These are phyloP conservation scores for Machimus atricapillus DNA, from an alignment of 2,888 invertebrate genomes.

Conservation along the genomic window DNA sequence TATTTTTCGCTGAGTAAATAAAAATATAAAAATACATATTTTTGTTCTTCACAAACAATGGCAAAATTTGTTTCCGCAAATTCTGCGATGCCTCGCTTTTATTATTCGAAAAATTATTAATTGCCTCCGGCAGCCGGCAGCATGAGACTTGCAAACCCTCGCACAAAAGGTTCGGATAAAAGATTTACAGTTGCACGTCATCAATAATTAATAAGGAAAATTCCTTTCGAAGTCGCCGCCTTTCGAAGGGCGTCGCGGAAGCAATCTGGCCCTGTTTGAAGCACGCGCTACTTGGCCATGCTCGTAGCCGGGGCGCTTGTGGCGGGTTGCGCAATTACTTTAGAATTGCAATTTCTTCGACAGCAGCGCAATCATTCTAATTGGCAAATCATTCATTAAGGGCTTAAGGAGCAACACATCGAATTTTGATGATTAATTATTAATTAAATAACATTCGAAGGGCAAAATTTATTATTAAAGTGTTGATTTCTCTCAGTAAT, in stretches of 20 bases:
- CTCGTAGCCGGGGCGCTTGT: not conserved
- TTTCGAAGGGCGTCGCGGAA: not conserved
- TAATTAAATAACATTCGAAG: no score
- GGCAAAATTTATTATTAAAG: no score
- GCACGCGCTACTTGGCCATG: not conserved
- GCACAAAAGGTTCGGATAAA: not conserved
- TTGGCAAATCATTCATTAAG: not conserved
- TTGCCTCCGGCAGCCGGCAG: not conserved
- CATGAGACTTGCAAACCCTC: not conserved
- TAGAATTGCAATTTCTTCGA: not conserved
- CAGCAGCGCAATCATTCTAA: not conserved
- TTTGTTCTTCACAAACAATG: not conserved
- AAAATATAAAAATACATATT: not conserved
- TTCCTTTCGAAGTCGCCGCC: not conserved
- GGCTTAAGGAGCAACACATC: no score
- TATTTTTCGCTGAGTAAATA: no score
- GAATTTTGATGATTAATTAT: no score
- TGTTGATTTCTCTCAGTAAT: no score
- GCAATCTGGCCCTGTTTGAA: not conserved
- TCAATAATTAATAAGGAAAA: slow-evolving; percentile 3
- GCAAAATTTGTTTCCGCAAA: not conserved
- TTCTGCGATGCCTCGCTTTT: not conserved
- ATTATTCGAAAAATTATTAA: not conserved
- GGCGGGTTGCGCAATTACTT: not conserved
- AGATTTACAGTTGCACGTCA: not conserved